phyloP scores from a whole-genome alignment of 1,140 invertebrate genomes.

The Chironomus tepperi region DNA sequence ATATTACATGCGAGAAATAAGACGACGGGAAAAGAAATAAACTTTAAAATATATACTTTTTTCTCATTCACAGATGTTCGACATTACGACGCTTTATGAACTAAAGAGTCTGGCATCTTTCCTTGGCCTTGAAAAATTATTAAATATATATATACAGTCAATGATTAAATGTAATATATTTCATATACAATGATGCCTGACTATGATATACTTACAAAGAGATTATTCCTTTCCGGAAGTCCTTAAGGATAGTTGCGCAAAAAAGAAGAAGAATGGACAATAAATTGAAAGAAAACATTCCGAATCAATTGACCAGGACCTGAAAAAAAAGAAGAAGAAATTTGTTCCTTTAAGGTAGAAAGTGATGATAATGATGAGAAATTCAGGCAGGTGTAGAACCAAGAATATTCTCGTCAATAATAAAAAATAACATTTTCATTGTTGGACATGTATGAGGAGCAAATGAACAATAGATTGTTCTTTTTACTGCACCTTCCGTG shows the following conservation, averaged over 20 bases:
- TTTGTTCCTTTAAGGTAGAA: no score
- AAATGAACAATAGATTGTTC: conserved; percentile 3
- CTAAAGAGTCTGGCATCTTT: neutral
- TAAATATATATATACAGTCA: neutral
- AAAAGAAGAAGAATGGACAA: neutral
- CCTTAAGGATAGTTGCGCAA: neutral
- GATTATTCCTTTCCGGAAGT: neutral
- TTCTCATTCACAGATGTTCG: conserved; percentile 12
- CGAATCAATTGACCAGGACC: no score
- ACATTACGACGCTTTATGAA: conserved; percentile 1
- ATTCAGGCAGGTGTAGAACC: neutral
- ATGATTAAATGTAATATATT: neutral
- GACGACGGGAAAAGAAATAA: neutral
- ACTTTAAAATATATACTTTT: neutral
- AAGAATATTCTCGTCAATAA: neutral
- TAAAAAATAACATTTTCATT: conserved; percentile 3
- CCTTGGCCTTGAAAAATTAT: neutral
- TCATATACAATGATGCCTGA: neutral
- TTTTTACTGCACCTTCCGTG: neutral
- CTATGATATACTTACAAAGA: neutral
- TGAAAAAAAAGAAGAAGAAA: no score
- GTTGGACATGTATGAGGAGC: neutral
- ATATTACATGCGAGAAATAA: neutral
- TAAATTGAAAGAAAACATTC: no score
- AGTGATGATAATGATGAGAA: conserved; percentile 6